Percentiles rank a stretch among this genome's conserved stretches.
phyloP scores from a whole-genome alignment of 2,113 vertebrate genomes.

The Hypanus sabinus region DNA sequence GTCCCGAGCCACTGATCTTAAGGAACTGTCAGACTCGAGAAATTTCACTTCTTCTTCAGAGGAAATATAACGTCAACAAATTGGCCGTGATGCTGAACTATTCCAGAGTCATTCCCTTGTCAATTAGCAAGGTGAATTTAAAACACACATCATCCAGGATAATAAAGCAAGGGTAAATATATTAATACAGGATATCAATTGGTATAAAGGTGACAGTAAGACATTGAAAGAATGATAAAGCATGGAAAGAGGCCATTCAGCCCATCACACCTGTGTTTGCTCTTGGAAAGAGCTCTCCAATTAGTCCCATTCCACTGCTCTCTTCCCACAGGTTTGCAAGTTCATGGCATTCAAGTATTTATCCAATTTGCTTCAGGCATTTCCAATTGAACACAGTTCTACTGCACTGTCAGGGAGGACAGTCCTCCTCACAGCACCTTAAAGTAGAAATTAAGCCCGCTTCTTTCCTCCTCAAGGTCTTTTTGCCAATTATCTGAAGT shows the following conservation, averaged over 20 bases:
- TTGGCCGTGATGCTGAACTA: not conserved
- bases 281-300: not conserved
- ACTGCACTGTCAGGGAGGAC: not conserved
- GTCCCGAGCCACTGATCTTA: not conserved
- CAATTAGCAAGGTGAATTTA: not conserved
- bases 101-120: not conserved
- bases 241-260: not conserved
- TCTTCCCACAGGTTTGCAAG: too few species aligned
- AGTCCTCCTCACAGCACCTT: not conserved
- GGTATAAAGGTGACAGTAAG: not conserved
- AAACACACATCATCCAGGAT: not conserved
- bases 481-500: not conserved
- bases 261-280: not conserved
- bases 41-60: not conserved
- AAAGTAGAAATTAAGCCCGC: not conserved
- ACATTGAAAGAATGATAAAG: not conserved
- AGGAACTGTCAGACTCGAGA: not conserved
- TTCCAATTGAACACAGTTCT: not conserved
- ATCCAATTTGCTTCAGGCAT: not conserved
- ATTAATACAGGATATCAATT: not conserved
- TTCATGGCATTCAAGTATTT: not conserved
- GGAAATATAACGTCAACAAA: not conserved
- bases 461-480: not conserved
- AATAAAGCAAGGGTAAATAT: not conserved
- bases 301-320: not conserved